Evolutionary conservation across 2,797 vertebrate genomes (phyloP).

Genomic region (Melanotaenia trifasciata): DNA sequence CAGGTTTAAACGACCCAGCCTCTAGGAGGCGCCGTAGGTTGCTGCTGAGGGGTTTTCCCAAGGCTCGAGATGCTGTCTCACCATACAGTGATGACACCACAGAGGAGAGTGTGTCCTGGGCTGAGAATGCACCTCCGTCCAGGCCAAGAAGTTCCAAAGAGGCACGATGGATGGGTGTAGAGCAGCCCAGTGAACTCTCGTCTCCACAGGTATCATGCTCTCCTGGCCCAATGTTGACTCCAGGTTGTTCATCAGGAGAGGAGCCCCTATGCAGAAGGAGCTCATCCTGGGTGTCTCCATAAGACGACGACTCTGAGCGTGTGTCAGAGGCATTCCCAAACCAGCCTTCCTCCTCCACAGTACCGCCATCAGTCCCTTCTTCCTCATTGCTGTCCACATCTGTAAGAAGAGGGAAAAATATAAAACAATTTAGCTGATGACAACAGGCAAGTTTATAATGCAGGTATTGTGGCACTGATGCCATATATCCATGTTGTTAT

Average conservation of each 20-base stretch:
- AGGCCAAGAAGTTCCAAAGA: constrained; percentile 90
- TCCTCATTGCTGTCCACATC: constrained; percentile 95
- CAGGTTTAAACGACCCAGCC: constrained; percentile 93
- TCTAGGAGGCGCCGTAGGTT: constrained; percentile 95
- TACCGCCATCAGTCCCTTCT: constrained; percentile 88
- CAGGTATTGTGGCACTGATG: neutral
- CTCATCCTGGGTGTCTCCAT: constrained; percentile 93
- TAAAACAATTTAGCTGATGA: constrained; percentile 9
- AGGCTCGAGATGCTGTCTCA: constrained; percentile 87
- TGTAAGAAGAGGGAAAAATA: constrained; percentile 63
- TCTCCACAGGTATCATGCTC: constrained; percentile 89
- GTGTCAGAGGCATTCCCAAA: constrained; percentile 92
- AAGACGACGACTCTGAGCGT: constrained; percentile 91
- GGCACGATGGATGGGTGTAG: constrained; percentile 90
- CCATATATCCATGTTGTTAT: too few relatives aligned
- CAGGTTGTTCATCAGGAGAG: constrained; percentile 87
- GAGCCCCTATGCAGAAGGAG: constrained; percentile 86
- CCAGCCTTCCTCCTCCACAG: constrained; percentile 95
- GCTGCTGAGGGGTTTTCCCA: constrained; percentile 95
- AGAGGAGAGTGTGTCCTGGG: constrained; percentile 92
- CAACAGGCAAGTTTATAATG: constrained; percentile 3
- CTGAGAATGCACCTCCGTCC: constrained; percentile 84
- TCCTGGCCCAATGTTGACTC: constrained; percentile 77
- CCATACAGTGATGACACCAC: constrained; percentile 92
- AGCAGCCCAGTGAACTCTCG: constrained; percentile 92